phyloP scores from a whole-genome alignment of 2,113 vertebrate genomes.

The Sceloporus undulatus region DNA sequence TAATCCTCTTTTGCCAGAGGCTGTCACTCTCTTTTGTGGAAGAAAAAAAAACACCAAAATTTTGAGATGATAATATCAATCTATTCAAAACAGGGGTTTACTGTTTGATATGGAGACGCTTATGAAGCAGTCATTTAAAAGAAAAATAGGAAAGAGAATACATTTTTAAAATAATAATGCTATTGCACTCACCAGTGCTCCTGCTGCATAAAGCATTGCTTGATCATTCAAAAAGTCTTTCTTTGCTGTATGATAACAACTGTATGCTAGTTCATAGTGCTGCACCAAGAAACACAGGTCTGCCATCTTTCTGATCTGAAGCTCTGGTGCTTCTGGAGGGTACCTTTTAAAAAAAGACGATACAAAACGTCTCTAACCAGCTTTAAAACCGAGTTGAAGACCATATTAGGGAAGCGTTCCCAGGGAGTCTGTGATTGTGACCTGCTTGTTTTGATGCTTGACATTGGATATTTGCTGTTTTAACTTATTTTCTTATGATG shows the following conservation, averaged over 20 bases:
- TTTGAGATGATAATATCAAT: background rate
- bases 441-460: too few species aligned
- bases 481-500: too few species aligned
- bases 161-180: slow-evolving; percentile 3
- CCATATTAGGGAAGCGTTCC: too few species aligned
- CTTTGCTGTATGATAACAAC: slow-evolving; percentile 98
- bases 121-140: background rate
- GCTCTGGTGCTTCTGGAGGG: slow-evolving; percentile 96
- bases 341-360: slow-evolving; percentile 83
- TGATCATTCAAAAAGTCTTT: slow-evolving; percentile 99
- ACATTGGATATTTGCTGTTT: too few species aligned
- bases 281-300: slow-evolving; percentile 98
- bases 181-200: slow-evolving; percentile 89
- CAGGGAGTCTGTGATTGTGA: too few species aligned
- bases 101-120: background rate
- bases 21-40: background rate
- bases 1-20: background rate
- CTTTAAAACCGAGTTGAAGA: too few species aligned
- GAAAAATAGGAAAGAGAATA: background rate
- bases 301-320: slow-evolving; percentile 99
- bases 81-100: background rate
- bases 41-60: background rate
- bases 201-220: slow-evolving; percentile 98
- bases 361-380: background rate
- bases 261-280: slow-evolving; percentile 98